Evolutionary conservation across 1,140 invertebrate genomes (phyloP).

Genomic region (Venustaconcha ellipsiformis): DNA sequence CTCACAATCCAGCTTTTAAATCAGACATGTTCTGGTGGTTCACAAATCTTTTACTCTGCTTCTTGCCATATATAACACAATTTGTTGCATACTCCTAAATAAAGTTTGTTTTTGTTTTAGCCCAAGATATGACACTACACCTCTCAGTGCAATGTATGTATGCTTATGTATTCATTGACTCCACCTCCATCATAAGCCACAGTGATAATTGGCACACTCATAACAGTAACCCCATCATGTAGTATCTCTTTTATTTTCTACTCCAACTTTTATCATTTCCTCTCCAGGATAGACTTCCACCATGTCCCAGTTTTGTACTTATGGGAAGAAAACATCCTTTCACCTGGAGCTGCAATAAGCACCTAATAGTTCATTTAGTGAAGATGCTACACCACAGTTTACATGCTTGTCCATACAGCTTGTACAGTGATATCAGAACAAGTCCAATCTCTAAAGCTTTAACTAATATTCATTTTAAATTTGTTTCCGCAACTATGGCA

Average conservation of each 20-base stretch:
- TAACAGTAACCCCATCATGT: constrained; percentile 5
- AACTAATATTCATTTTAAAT: too few species aligned
- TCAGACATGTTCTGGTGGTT: constrained; percentile 9
- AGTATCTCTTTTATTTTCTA: constrained; percentile 12
- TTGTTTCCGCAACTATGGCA: too few species aligned
- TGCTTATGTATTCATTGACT: constrained; percentile 13
- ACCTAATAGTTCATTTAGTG: too few species aligned
- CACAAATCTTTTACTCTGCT: background rate
- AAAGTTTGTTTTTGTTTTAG: constrained; percentile 59
- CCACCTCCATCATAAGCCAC: constrained; percentile 28
- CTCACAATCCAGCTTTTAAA: constrained; percentile 51
- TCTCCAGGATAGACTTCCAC: too few species aligned
- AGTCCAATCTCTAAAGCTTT: too few species aligned
- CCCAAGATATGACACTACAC: constrained; percentile 57
- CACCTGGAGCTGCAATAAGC: too few species aligned
- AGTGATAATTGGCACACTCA: constrained; percentile 17
- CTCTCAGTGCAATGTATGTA: constrained; percentile 30
- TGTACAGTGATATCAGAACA: too few species aligned
- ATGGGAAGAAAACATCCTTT: too few species aligned
- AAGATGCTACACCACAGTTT: too few species aligned
- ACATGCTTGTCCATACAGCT: too few species aligned
- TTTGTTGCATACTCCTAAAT: constrained; percentile 63
- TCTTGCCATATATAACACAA: constrained; percentile 59
- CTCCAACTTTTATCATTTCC: constrained; percentile 2
- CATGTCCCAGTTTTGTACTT: too few species aligned